Evolutionary conservation across 2,888 invertebrate genomes (phyloP), one percentile per base, ranked within the genome.

Genomic region (Rhabditophanes sp.): DNA sequence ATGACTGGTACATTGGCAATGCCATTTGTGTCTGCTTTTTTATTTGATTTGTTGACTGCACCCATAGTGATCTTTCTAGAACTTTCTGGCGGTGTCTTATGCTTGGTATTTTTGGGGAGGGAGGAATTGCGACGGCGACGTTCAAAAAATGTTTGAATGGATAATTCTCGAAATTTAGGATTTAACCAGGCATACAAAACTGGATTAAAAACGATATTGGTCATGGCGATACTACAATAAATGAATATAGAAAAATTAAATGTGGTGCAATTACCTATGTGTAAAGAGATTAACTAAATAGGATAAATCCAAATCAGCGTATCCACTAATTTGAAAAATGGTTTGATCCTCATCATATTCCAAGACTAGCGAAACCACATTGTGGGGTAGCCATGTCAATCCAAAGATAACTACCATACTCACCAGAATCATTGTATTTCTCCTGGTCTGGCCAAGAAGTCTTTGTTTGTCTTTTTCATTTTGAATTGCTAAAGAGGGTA

Each of bases 291-390:
- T 54, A 2, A 51, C 44, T 17, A 58, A 37, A 21, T 58, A 58
- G 5, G 51, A 56, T 34, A 53, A 50, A 39, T 57, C 46, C n/a
- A 22, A 30, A n/a, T 23, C 24, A 19, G 23, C 30, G 7, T 22
- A 17, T 11, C 8, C 28, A 20, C 26, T 26, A n/a, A 30, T 28
- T 11, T n/a, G n/a, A n/a, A n/a, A n/a, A n/a, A n/a, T n/a, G n/a
- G n/a, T n/a, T n/a, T n/a, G n/a, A n/a, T 37, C 41, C 30, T 53
- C 51, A 27, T 57, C 53, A 37, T 60, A 63, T 27, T 51, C 52
- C n/a, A 44, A 33, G 17, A 51, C 25, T 16, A 55, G 23, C 1
- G 38, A 34, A 16, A 51, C 36, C 6, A 55, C 27, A 31, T 54
- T 51, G 12, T 52, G 51, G 11, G 51, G 51, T 27, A 51, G 32